Evolutionary conservation across 1,140 invertebrate species (phyloP).

Genomic region (Trachelipus rathkii): DNA sequence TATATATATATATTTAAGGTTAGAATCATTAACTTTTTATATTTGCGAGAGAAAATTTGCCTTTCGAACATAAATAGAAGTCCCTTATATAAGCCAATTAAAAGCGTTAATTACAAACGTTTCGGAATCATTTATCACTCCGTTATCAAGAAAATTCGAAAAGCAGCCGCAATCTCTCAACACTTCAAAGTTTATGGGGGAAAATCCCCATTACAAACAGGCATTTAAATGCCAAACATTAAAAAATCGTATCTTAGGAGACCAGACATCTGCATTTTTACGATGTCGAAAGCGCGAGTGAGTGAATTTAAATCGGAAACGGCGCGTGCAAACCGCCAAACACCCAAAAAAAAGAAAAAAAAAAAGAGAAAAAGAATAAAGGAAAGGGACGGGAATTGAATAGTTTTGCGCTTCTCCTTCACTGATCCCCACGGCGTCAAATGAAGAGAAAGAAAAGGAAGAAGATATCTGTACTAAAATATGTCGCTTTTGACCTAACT

Average conservation of each 20-base stretch:
- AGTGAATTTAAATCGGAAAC: slow-evolving; percentile 5
- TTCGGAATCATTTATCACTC: slow-evolving; percentile 9
- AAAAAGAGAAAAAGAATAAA: too few relatives aligned
- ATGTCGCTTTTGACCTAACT: slow-evolving; percentile 3
- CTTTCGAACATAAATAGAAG: too few relatives aligned
- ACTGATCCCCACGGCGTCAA: background rate
- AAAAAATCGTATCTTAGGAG: slow-evolving; percentile 10
- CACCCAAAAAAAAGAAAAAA: too few relatives aligned
- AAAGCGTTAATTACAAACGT: slow-evolving; percentile 4
- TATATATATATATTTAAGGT: too few relatives aligned
- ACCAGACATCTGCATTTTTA: slow-evolving; percentile 12
- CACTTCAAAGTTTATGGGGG: slow-evolving; percentile 9
- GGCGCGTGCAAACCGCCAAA: background rate
- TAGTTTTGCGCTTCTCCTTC: background rate
- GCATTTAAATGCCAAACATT: slow-evolving; percentile 13
- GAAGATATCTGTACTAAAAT: background rate
- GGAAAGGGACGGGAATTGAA: background rate
- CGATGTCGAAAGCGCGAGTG: background rate
- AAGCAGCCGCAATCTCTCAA: slow-evolving; percentile 5
- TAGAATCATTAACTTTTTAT: too few relatives aligned
- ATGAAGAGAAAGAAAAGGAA: background rate
- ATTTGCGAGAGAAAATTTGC: too few relatives aligned
- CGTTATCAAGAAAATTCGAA: slow-evolving; percentile 5
- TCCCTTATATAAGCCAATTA: slow-evolving; percentile 1
- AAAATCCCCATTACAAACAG: slow-evolving; percentile 12